phyloP scores from a whole-genome alignment of 1,140 invertebrate species.

The Drosophila azteca region DNA sequence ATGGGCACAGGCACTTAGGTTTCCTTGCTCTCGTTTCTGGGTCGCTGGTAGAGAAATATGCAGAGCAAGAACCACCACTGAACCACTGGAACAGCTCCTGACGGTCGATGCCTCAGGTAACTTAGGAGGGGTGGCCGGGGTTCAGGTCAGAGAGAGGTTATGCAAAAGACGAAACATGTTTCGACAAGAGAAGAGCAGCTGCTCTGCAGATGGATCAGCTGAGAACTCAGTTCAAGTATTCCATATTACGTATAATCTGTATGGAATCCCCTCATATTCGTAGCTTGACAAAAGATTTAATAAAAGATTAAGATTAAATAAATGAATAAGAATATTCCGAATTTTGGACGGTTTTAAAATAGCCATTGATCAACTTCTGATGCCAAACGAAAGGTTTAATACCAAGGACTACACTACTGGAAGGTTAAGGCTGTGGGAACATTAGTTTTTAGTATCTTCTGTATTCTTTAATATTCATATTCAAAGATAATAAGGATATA shows the following conservation, averaged over 20 bases:
- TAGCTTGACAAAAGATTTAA: too few species aligned
- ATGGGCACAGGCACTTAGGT: slow-evolving; percentile 8
- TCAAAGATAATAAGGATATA: too few species aligned
- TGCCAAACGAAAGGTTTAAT: too few species aligned
- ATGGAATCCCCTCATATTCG: too few species aligned
- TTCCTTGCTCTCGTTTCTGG: slow-evolving; percentile 65
- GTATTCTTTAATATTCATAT: too few species aligned
- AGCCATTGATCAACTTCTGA: too few species aligned
- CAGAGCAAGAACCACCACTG: slow-evolving; percentile 50
- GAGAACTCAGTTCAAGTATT: slow-evolving; percentile 28
- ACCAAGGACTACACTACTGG: too few species aligned
- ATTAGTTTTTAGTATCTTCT: too few species aligned
- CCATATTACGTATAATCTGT: not conserved
- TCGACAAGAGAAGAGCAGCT: slow-evolving; percentile 4
- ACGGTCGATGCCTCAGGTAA: slow-evolving; percentile 41
- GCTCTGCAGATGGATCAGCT: slow-evolving; percentile 58
- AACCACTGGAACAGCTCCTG: slow-evolving; percentile 11
- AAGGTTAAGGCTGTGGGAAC: too few species aligned
- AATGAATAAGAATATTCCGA: too few species aligned
- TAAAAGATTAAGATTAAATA: too few species aligned
- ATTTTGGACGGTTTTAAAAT: too few species aligned
- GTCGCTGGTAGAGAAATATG: slow-evolving; percentile 72
- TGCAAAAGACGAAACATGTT: not conserved
- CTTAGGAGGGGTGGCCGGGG: slow-evolving; percentile 27
- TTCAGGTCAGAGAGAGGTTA: slow-evolving; percentile 19